Percentiles rank a stretch among this genome's conserved stretches.
Conservation (phyloP, 1,140 invertebrate species). For the Drosophila biarmipes region DNA sequence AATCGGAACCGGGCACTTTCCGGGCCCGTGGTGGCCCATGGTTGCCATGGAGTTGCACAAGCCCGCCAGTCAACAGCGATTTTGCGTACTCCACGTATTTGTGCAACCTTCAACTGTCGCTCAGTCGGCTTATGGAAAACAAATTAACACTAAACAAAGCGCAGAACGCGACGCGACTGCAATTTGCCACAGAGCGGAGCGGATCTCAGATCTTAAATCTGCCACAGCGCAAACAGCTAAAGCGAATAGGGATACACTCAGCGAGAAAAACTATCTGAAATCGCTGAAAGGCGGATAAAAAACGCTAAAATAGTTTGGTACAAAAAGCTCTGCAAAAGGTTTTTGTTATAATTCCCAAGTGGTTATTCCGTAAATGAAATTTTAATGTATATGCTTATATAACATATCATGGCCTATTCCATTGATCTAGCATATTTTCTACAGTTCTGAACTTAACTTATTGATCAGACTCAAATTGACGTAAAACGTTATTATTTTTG, state of each 20-base stretch:
- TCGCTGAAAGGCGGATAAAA: too few species aligned
- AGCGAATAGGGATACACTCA: constrained; percentile 34
- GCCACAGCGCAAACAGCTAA: constrained; percentile 38
- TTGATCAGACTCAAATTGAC: too few species aligned
- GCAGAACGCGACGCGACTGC: constrained; percentile 66
- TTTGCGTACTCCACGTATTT: constrained; percentile 66
- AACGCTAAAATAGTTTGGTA: too few species aligned
- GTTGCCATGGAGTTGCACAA: constrained; percentile 29
- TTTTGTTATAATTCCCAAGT: neutral
- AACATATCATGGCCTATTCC: neutral
- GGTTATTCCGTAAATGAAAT: neutral
- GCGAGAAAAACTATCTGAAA: neutral
- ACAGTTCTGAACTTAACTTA: too few species aligned
- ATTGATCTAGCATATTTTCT: neutral
- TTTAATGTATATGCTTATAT: too few species aligned
- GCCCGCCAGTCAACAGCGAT: constrained; percentile 52
- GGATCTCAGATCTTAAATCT: constrained; percentile 47
- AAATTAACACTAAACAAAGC: constrained; percentile 70
- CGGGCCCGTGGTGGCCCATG: constrained; percentile 9
- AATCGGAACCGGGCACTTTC: constrained; percentile 9
- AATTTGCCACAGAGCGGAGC: constrained; percentile 74
- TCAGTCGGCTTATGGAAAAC: constrained; percentile 59
- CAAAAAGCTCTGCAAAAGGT: too few species aligned
- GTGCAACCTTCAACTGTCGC: constrained; percentile 74
- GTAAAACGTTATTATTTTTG: too few species aligned